A percentile compares a stretch with the other conserved stretches of the same genome.
phyloP scores from a whole-genome alignment of 2,888 invertebrate genomes.

The Ernsta delagoae region DNA sequence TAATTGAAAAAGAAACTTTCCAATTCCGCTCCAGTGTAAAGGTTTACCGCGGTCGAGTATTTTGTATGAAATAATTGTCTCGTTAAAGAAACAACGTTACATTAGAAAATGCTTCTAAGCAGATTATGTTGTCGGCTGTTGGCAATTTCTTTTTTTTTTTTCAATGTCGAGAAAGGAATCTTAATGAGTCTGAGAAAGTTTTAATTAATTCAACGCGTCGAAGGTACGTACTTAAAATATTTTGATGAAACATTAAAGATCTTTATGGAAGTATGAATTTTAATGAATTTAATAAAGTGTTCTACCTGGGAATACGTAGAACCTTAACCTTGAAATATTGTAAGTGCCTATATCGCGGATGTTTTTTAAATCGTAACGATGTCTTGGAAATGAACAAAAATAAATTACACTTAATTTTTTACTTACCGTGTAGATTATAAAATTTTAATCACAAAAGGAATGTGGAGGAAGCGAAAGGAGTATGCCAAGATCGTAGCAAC shows the following conservation, averaged over 20 bases:
- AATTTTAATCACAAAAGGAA: no score
- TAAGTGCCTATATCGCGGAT: not conserved
- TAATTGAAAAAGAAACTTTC: constrained; percentile 33
- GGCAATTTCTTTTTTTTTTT: constrained; percentile 43
- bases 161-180: constrained; percentile 49
- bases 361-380: no score
- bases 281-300: not conserved
- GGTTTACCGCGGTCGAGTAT: constrained; percentile 30
- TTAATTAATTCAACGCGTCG: constrained; percentile 71
- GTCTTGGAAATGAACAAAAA: no score
- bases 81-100: constrained; percentile 33
- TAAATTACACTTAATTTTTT: no score
- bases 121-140: constrained; percentile 46
- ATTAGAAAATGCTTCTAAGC: constrained; percentile 42
- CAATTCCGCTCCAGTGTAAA: constrained; percentile 11
- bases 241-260: constrained; percentile 55
- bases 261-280: constrained; percentile 39
- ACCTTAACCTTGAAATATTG: not conserved
- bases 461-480: no score
- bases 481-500: no score
- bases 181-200: constrained; percentile 69
- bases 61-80: constrained; percentile 33
- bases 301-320: not conserved
- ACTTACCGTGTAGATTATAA: no score
- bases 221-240: constrained; percentile 57